Evolutionary conservation across 2,797 vertebrate species (phyloP), one percentile per base, ranked within the genome.

Genomic region (Acanthurus leucopareius): DNA sequence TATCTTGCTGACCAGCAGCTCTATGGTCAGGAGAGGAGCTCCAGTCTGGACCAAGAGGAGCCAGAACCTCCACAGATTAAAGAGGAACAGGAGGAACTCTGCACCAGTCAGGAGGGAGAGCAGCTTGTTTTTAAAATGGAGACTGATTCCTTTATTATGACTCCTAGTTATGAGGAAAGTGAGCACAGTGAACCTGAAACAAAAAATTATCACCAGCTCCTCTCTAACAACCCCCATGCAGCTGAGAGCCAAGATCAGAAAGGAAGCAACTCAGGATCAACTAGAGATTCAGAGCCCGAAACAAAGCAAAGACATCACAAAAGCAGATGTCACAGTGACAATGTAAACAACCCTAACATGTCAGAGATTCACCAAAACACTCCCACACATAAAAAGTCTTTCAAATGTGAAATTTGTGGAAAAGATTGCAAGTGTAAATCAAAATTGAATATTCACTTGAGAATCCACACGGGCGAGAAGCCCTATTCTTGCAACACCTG

Each of bases 71-170:
- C 53, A 49, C 53, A 59, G 17, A 54, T 87, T 20, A 87, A 87
- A 82, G 62, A 76, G 35, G 85, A 86, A 58, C 16, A 65, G 20
- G 63, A 84, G 51, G 52, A 86, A 19, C 22, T 65, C 44, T 49
- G 49, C 56, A 70, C 0, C 51, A 59, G 51, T 67, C 60, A 65
- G 15, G 59, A 82, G 52, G 54, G 8, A 57, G 66, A 73, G 6
- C 74, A 69, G 48, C 53, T 62, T 53, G 32, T 35, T 4, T 40
- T 72, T 44, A 45, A 69, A 44, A 44, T 32, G 47, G 69, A 77
- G 22, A 25, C 19, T 32, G 54, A 76, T 0, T 1, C 14, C 40
- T 60, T 51, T 0, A 52, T 42, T 2, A 5, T 45, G 10, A 71
- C 47, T 59, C 19, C 54, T 42, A 14, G 25, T 51, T 17, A 42